Evolutionary conservation across 2,888 invertebrate genomes (phyloP), one percentile per base, ranked within the genome.

Genomic region (Panzeria rudis): DNA sequence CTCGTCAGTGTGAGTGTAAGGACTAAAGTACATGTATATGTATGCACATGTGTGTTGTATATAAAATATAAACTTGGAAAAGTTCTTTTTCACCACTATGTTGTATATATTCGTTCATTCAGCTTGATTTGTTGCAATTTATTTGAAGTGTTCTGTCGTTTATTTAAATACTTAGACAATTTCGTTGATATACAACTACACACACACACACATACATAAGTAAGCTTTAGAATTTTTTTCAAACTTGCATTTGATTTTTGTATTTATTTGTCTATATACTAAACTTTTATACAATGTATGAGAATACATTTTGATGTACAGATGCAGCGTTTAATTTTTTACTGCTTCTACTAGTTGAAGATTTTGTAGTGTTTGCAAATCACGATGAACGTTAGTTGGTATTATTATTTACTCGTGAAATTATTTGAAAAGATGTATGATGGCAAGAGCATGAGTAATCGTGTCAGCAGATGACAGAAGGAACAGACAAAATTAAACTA

Each of bases 121-220:
- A 77, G 66, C 80, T 84, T 84, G 84, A 84, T 84, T 84, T 84
- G 84, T 84, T 80, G 80, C 84, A 80, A 80, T 84, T 84, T 84
- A 84, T 76, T 84, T 84, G 52, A 76, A 84, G 76, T 80, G 66
- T 61, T 80, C 72, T 61, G 66, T 84, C 84, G 80, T 80, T 84
- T 80, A 80, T 84, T 84, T 80, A 80, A 84, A 84, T 77, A 84
- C 80, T 80, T 72, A 84, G 76, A 80, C 66, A 77, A 72, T 80
- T 84, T 84, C n/a, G 64, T 50, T 66, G 52, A 62, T 81, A 47
- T 20, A 47, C 29, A 29, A 1, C 3, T 13, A 38, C 47, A 29
- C 41, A 62, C 32, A 29, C 25, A 32, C 23, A 50, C n/a, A 5
- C 9, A 25, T 15, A 25, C 13, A 50, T 35, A 35, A 35, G 38